Evolutionary conservation across 2,113 vertebrate genomes (phyloP).

Genomic region (Reinhardtius hippoglossoides): DNA sequence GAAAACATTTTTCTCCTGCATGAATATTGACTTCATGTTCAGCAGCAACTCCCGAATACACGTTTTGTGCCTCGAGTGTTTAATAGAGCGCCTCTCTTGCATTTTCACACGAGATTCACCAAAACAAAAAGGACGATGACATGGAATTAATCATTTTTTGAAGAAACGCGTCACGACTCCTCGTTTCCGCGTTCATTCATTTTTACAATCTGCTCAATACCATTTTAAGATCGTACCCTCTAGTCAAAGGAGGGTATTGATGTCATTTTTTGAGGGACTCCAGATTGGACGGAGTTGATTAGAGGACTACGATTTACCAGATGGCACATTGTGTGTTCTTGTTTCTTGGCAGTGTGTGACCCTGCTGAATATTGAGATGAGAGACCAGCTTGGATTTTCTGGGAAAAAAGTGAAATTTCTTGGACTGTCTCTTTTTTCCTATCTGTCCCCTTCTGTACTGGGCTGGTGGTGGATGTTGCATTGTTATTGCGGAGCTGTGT

Average conservation of each 20-base stretch:
- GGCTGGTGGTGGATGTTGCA: constrained; percentile 12
- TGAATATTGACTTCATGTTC: constrained; percentile 35
- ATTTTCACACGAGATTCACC: neutral
- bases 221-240: constrained; percentile 39
- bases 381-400: constrained; percentile 73
- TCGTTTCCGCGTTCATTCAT: constrained; percentile 11
- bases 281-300: constrained; percentile 77
- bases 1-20: constrained; percentile 41
- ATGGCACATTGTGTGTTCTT: constrained; percentile 81
- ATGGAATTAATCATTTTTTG: neutral
- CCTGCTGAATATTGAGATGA: constrained; percentile 78
- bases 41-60: constrained; percentile 16
- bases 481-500: constrained; percentile 1
- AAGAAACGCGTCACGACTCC: neutral
- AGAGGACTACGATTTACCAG: constrained; percentile 77
- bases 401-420: constrained; percentile 59
- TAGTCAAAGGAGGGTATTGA: constrained; percentile 58
- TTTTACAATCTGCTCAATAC: constrained; percentile 38
- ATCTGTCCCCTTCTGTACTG: constrained; percentile 61
- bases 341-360: constrained; percentile 78
- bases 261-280: constrained; percentile 60
- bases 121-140: neutral
- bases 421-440: constrained; percentile 47
- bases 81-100: neutral
- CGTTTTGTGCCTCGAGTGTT: neutral